A percentile compares a stretch with the other conserved stretches of the same genome.
These are phyloP conservation scores for Rhingia campestris DNA, from an alignment of 2,888 invertebrate species.

Conservation along the genomic window DNA sequence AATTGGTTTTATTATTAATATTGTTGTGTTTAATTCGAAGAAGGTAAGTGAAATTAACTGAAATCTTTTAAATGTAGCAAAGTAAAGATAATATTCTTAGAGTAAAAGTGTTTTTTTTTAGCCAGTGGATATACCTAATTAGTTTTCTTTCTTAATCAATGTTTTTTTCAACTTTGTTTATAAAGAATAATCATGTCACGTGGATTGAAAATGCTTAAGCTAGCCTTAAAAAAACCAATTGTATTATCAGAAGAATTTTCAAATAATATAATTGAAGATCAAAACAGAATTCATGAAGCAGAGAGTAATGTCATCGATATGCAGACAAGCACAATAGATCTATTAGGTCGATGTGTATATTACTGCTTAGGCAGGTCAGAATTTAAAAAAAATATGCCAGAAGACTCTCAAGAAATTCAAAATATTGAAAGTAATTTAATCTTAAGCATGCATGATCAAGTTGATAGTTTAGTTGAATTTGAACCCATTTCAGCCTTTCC, in stretches of 20 bases:
- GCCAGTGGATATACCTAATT: conserved; percentile 15
- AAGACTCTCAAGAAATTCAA: conserved; percentile 18
- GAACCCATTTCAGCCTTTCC: conserved; percentile 25
- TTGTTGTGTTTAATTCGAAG: conserved; percentile 1
- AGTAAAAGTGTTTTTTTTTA: conserved; percentile 11
- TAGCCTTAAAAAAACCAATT: conserved; percentile 5
- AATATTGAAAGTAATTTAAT: conserved; percentile 24
- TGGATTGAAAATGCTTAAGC: conserved; percentile 31
- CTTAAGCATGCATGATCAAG: conserved; percentile 12
- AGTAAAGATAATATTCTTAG: conserved; percentile 10
- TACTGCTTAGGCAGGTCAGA: no score
- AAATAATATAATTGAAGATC: conserved; percentile 8
- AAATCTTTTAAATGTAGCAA: conserved; percentile 15
- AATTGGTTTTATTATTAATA: conserved; percentile 15
- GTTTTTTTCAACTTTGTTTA: conserved; percentile 5
- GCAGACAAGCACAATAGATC: no score
- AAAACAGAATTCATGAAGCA: conserved; percentile 21
- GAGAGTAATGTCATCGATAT: conserved; percentile 20
- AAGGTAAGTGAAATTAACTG: conserved; percentile 12
- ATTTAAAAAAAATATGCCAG: no score
- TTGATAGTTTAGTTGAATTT: conserved; percentile 25
- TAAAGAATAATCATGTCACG: conserved; percentile 36
- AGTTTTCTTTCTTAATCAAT: conserved; percentile 9
- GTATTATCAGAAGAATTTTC: conserved; percentile 14
- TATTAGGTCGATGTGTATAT: no score